These are phyloP conservation scores for Phrynocephalus guinanensis DNA, from an alignment of 2,797 vertebrate genomes.

Conservation along the genomic window DNA sequence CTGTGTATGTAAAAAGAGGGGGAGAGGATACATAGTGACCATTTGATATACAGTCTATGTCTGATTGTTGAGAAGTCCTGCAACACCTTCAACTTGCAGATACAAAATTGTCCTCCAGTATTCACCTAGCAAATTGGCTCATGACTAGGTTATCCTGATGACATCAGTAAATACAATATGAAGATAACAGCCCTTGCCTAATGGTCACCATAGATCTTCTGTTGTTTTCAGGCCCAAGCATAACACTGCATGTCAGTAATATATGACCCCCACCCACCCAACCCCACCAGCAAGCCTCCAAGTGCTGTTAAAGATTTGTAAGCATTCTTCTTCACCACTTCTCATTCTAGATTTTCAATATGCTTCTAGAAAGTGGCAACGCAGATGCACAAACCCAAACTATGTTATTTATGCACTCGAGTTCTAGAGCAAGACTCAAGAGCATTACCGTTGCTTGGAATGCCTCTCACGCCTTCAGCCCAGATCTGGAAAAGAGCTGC, in stretches of 20 bases:
- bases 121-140: constrained; percentile 27
- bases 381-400: constrained; percentile 4
- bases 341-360: not conserved
- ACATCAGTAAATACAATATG: not conserved
- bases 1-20: no score
- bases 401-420: constrained; percentile 8
- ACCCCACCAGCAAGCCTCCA: not conserved
- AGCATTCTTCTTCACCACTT: not conserved
- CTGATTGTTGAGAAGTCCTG: constrained; percentile 57
- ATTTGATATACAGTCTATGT: not conserved
- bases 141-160: constrained; percentile 10
- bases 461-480: not conserved
- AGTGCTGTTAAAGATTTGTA: not conserved
- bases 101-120: accelerated
- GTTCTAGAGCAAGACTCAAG: constrained; percentile 21
- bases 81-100: constrained; percentile 24
- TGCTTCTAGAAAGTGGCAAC: not conserved
- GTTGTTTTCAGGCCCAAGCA: constrained; percentile 42
- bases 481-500: not conserved
- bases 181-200: constrained; percentile 34
- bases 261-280: no score
- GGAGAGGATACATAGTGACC: no score
- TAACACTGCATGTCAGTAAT: constrained; percentile 14
- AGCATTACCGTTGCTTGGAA: not conserved
- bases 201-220: constrained; percentile 30